A percentile compares a stretch with the other conserved stretches of the same genome.
These are phyloP conservation scores for Orthonyx spaldingii DNA, from an alignment of 2,113 vertebrate genomes.

Conservation along the genomic window DNA sequence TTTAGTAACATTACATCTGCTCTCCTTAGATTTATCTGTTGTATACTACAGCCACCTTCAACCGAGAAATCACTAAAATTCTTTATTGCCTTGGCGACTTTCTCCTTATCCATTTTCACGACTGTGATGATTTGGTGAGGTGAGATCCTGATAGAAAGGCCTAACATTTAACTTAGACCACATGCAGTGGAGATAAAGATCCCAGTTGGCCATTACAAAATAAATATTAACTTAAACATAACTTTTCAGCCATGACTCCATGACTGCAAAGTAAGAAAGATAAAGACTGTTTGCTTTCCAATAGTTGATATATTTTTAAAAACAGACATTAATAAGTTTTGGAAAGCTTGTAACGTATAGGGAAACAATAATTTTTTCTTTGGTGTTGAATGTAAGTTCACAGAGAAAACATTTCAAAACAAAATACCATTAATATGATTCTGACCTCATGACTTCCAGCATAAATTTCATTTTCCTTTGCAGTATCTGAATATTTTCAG, in stretches of 20 bases:
- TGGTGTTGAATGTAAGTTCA: background rate
- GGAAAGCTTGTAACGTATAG: background rate
- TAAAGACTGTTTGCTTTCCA: background rate
- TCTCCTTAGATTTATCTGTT: background rate
- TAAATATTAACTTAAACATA: background rate
- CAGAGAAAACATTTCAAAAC: background rate
- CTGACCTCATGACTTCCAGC: background rate
- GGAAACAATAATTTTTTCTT: background rate
- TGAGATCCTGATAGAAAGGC: background rate
- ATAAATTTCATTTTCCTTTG: background rate
- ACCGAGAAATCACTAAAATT: background rate
- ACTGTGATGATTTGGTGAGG: background rate
- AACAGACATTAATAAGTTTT: background rate
- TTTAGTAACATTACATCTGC: background rate
- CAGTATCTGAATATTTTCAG: background rate
- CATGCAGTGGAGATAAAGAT: background rate
- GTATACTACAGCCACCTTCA: background rate
- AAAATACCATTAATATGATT: background rate
- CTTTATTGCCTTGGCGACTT: background rate
- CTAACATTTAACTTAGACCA: background rate
- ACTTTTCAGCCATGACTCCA: background rate
- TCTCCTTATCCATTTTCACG: background rate
- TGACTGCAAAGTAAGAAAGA: background rate
- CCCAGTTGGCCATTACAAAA: background rate
- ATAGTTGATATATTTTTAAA: background rate